Evolutionary conservation across 2,888 invertebrate species (phyloP).

Genomic region (Cephus sareptanus): DNA sequence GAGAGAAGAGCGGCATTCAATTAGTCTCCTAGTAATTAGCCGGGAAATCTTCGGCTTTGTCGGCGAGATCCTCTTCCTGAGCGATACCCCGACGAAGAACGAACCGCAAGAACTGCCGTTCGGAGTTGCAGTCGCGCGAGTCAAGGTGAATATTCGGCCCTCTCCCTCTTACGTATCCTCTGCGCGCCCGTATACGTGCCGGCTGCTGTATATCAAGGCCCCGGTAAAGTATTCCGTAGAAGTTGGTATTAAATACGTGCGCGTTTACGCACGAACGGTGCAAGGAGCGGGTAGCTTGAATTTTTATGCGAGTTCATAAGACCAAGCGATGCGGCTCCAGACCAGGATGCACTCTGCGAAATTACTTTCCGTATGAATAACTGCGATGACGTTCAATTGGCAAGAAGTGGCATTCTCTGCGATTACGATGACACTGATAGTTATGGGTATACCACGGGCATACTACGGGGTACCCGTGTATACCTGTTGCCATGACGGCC

Average conservation of each 20-base stretch:
- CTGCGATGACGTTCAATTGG: background rate
- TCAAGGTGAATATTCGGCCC: background rate
- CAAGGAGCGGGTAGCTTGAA: background rate
- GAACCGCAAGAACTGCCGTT: conserved; percentile 34
- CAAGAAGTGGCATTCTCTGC: background rate
- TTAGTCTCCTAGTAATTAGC: conserved; percentile 66
- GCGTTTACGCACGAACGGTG: background rate
- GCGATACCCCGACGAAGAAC: conserved; percentile 46
- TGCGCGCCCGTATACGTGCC: background rate
- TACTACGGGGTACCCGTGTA: background rate
- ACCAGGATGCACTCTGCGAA: background rate
- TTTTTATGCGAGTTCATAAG: background rate
- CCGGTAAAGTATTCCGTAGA: background rate
- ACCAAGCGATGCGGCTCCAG: background rate
- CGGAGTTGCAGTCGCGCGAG: conserved; percentile 16
- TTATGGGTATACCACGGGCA: background rate
- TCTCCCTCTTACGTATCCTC: background rate
- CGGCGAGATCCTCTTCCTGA: conserved; percentile 54
- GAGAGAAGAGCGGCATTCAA: conserved; percentile 61
- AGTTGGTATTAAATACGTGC: background rate
- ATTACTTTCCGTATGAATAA: background rate
- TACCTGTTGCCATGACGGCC: background rate
- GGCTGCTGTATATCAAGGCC: background rate
- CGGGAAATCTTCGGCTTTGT: conserved; percentile 65
- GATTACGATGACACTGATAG: background rate